These are phyloP conservation scores for Corythaixoides concolor DNA, from an alignment of 2,113 vertebrate species.

Conservation along the genomic window DNA sequence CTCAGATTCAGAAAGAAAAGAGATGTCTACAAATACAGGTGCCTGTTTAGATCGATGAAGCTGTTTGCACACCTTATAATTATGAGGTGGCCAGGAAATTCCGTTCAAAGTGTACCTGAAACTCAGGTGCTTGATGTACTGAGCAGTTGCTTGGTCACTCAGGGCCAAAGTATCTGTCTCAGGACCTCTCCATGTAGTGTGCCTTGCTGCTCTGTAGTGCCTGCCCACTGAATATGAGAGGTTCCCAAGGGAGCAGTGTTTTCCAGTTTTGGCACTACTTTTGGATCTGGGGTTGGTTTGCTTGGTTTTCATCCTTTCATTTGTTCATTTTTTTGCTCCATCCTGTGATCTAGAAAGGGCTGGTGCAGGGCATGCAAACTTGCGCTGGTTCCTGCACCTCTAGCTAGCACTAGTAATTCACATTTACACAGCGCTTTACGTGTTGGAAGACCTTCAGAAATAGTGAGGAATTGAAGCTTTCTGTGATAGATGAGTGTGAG, in stretches of 20 bases:
- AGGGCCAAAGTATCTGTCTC: not conserved
- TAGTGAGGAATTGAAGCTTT: not conserved
- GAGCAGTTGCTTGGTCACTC: not conserved
- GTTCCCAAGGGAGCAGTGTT: not conserved
- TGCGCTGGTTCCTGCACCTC: not conserved
- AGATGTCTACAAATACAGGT: not conserved
- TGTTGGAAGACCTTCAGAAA: not conserved
- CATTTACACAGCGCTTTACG: not conserved
- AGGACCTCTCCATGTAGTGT: not conserved
- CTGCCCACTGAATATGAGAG: not conserved
- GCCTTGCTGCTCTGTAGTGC: not conserved
- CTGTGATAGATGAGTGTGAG: not conserved
- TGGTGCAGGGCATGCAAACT: no score
- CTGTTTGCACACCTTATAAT: not conserved
- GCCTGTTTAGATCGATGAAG: not conserved
- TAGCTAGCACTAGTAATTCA: not conserved
- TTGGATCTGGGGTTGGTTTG: not conserved
- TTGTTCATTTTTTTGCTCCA: not conserved
- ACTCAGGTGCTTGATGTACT: not conserved
- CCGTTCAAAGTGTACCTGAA: not conserved
- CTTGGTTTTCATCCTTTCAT: not conserved
- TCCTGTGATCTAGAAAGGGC: not conserved
- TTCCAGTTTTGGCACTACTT: not conserved
- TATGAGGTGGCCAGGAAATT: not conserved
- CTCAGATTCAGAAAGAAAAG: not conserved